Conservation (phyloP, 2,888 invertebrate species). For the Microplitis manilae region DNA sequence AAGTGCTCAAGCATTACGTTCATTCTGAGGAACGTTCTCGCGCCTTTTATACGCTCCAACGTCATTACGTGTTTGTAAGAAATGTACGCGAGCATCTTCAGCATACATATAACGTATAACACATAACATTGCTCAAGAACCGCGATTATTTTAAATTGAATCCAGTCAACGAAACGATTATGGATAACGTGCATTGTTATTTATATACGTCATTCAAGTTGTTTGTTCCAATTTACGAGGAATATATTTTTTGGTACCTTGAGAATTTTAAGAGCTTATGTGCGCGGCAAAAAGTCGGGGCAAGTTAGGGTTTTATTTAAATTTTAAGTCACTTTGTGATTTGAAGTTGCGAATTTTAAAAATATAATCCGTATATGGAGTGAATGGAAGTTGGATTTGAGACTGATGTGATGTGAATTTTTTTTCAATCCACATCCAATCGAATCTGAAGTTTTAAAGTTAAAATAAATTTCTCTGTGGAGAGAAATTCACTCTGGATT, state of each 20-base stretch:
- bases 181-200: slow-evolving; percentile 5
- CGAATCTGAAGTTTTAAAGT: too few species aligned
- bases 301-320: too few species aligned
- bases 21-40: slow-evolving; percentile 23
- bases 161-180: slow-evolving; percentile 28
- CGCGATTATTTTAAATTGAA: slow-evolving; percentile 19
- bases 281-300: too few species aligned
- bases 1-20: slow-evolving; percentile 44
- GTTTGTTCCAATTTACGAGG: neutral
- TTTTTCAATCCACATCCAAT: too few species aligned
- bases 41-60: slow-evolving; percentile 14
- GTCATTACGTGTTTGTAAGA: slow-evolving; percentile 5
- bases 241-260: neutral
- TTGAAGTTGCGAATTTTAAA: too few species aligned
- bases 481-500: too few species aligned
- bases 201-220: neutral
- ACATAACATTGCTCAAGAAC: neutral
- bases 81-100: neutral
- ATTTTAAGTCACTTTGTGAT: too few species aligned
- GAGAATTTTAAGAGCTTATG: too few species aligned
- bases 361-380: too few species aligned
- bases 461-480: too few species aligned
- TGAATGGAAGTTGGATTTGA: too few species aligned
- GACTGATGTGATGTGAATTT: too few species aligned
- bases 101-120: neutral